Percentiles rank a stretch among this genome's conserved stretches.
Conservation (phyloP, 53 echinoderm and acorn worm species). For the Holothuria leucospilota region DNA sequence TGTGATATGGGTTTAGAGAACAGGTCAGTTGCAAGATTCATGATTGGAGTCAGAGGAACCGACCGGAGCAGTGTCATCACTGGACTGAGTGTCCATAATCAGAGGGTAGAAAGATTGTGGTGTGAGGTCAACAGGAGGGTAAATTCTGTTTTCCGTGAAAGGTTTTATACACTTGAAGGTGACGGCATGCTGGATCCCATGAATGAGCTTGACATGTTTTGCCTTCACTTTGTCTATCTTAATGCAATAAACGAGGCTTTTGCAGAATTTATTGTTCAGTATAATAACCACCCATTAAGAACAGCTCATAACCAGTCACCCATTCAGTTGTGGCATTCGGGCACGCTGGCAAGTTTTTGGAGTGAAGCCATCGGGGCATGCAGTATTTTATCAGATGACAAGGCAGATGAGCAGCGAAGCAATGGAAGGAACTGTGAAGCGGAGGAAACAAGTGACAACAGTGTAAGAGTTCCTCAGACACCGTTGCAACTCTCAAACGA, state of each 20-base stretch:
- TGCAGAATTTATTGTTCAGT: background rate
- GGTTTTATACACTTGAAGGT: background rate
- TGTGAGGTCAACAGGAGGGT: conserved; percentile 26
- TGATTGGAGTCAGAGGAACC: too few species aligned
- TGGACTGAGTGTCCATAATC: conserved; percentile 21
- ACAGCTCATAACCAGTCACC: background rate
- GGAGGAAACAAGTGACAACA: too few species aligned
- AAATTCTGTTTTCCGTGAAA: conserved; percentile 9
- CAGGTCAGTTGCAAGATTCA: too few species aligned
- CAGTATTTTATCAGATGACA: background rate
- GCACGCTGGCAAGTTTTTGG: background rate
- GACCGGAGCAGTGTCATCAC: conserved; percentile 37
- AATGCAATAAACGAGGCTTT: background rate
- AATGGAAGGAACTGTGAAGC: too few species aligned
- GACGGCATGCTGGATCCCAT: background rate
- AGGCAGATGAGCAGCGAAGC: too few species aligned
- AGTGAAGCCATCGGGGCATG: background rate
- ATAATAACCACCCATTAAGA: conserved; percentile 18
- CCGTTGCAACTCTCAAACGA: too few species aligned
- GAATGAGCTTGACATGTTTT: background rate
- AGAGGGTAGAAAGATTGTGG: conserved; percentile 30
- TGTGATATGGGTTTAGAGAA: too few species aligned
- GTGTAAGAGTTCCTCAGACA: too few species aligned
- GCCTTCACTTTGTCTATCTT: background rate
- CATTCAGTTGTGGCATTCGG: background rate